Evolutionary conservation across 2,113 vertebrate species (phyloP), one percentile per base, ranked within the genome.

Genomic region (Myanophis thanlyinensis): DNA sequence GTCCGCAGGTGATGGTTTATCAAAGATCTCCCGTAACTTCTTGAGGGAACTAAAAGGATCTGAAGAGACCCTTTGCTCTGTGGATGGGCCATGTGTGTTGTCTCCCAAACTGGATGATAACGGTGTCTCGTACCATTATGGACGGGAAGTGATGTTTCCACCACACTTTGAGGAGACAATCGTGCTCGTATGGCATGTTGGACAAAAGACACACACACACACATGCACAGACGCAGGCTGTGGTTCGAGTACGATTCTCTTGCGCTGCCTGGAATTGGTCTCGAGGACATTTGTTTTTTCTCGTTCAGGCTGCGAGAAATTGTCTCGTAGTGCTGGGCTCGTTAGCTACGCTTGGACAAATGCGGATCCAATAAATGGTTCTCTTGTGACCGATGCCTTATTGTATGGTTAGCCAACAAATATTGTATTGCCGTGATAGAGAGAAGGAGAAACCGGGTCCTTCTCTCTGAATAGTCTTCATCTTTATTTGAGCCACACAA

Each of bases 391-490:
- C 86, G 88, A 49, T 89, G 91, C 62, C n/a, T 91, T 92, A 3
- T 0, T 12, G 22, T 46, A 84, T 51, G 44, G 54, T 67, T 67
- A 67, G n/a, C 12, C 62, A 56, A 89, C 53, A 59, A 48, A 4
- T 49, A 44, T 84, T 49, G 80, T 9, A 20, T 0, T 88, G 15
- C 85, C 0, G 0, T 12, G 80, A 25, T 80, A 40, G 73, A 93
- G 85, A 85, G 73, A 90, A n/a, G 85, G 86, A 59, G 85, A 44
- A 87, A 87, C 0, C 1, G 9, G 30, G 92, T 48, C 7, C 22
- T 46, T 44, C 35, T 92, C 89, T 87, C 84, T 27, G 0, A 93
- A 92, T 91, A 96, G 95, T 96, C 95, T 95, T 91, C 91, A 93
- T 85, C 85, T 67, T 54, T 92, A 93, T 85, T 0, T 0, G 88